Evolutionary conservation across 2,113 vertebrate genomes (phyloP), one percentile per base, ranked within the genome.

Genomic region (Rostratula benghalensis): DNA sequence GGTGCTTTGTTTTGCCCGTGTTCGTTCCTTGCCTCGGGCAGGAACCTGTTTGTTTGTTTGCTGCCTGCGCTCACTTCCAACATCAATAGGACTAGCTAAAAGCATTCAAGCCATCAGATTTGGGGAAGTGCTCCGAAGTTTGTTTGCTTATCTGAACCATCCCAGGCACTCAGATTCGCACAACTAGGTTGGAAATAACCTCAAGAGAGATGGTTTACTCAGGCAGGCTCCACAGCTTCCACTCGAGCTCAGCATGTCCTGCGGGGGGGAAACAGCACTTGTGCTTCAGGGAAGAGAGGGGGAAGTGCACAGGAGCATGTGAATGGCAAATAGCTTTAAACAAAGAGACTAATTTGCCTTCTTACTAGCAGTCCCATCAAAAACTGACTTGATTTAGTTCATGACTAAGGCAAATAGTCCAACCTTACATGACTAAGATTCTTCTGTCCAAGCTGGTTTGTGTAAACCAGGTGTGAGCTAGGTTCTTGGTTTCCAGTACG

Each of bases 41-140:
- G 89, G 70, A 91, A 95, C 59, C 86, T 94, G 92, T 94, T 97
- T 95, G 86, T 97, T 97, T 96, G 79, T 95, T 97, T 97, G 94
- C 92, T 95, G 85, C 91, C 95, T 95, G 79, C 7, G 20, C 91
- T 96, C 63, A 24, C 79, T 82, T n/a, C 1, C 3, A 92, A 94
- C 94, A 89, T 96, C 94, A 96, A 61, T 93, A 69, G 80, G 71
- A 90, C 83, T 92, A 84, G 65, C 76, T 87, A 61, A 90, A 90
- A 95, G 61, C 93, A 89, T 95, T 89, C 85, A 84, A 93, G 69
- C 74, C 86, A 86, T 77, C 33, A 78, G 88, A 82, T 59, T 94
- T 87, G 74, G 87, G 81, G 67, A 96, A 94, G 67, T 20, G 16
- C 61, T 92, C 80, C 81, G 22, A 89, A 95, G 83, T 95, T 94